phyloP scores from a whole-genome alignment of 2,797 vertebrate species.

The Graptemys geographica region DNA sequence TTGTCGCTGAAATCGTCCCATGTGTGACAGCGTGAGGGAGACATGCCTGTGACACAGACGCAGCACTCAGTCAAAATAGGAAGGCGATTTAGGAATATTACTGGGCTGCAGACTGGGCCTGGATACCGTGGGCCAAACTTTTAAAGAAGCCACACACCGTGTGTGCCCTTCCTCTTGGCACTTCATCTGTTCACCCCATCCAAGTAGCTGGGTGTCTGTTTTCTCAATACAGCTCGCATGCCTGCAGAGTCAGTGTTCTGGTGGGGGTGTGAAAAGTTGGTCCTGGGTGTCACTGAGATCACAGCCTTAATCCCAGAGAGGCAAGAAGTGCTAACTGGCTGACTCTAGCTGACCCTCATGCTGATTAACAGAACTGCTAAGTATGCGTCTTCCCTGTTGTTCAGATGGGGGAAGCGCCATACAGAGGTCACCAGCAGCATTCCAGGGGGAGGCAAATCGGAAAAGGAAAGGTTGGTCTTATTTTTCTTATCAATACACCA shows the following conservation, averaged over 20 bases:
- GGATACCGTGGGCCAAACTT: background rate
- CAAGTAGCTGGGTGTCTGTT: background rate
- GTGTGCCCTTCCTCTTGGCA: background rate
- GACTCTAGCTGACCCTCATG: background rate
- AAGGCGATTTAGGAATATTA: background rate
- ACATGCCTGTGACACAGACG: background rate
- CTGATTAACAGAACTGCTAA: background rate
- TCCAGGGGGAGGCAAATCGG: background rate
- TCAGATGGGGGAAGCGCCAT: background rate
- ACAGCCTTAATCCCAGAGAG: background rate
- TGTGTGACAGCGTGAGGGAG: too few species aligned
- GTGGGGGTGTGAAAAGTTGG: background rate
- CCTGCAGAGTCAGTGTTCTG: background rate
- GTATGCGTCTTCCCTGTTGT: background rate
- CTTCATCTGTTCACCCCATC: background rate
- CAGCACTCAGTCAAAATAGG: background rate
- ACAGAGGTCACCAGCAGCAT: background rate
- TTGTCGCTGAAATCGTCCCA: background rate
- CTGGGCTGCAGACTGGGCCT: background rate
- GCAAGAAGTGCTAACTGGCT: background rate
- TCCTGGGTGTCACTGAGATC: background rate
- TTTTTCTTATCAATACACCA: background rate
- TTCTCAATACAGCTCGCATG: background rate
- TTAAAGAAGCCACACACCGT: background rate
- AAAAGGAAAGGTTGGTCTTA: background rate